Percentiles rank a stretch among this genome's conserved stretches.
Conservation (phyloP, 2,888 invertebrate species). For the Xylophagus ater region DNA sequence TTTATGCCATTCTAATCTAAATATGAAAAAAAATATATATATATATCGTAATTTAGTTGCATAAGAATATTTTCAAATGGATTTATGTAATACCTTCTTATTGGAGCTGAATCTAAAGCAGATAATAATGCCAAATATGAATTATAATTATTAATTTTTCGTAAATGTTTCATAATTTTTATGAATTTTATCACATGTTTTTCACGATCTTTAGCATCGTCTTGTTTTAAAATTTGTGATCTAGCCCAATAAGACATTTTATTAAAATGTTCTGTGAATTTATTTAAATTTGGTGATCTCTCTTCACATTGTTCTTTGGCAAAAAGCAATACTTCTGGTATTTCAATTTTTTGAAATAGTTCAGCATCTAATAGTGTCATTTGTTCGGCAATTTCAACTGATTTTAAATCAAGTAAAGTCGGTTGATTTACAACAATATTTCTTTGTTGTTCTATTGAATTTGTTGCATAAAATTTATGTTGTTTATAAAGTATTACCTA, state of each 20-base stretch:
- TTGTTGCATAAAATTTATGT: slow-evolving; percentile 33
- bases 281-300: slow-evolving; percentile 87
- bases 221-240: slow-evolving; percentile 81
- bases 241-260: slow-evolving; percentile 99
- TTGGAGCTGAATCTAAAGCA: slow-evolving; percentile 92
- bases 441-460: slow-evolving; percentile 41
- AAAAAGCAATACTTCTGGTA: slow-evolving; percentile 95
- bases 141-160: slow-evolving; percentile 97
- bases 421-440: slow-evolving; percentile 47
- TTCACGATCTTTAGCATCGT: slow-evolving; percentile 91
- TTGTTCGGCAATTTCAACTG: slow-evolving; percentile 92
- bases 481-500: slow-evolving; percentile 33
- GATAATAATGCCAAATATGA: slow-evolving; percentile 93
- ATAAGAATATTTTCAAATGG: not conserved
- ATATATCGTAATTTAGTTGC: not conserved
- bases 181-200: slow-evolving; percentile 90
- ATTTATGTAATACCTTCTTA: slow-evolving; percentile 37
- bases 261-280: slow-evolving; percentile 98
- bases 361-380: slow-evolving; percentile 95
- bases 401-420: slow-evolving; percentile 83
- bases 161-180: slow-evolving; percentile 95
- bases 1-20: slow-evolving; percentile 87
- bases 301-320: slow-evolving; percentile 96
- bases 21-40: slow-evolving; percentile 17
- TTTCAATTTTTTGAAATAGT: slow-evolving; percentile 90